Conservation (phyloP, 2,113 vertebrate species). For the Chionomys nivalis region DNA sequence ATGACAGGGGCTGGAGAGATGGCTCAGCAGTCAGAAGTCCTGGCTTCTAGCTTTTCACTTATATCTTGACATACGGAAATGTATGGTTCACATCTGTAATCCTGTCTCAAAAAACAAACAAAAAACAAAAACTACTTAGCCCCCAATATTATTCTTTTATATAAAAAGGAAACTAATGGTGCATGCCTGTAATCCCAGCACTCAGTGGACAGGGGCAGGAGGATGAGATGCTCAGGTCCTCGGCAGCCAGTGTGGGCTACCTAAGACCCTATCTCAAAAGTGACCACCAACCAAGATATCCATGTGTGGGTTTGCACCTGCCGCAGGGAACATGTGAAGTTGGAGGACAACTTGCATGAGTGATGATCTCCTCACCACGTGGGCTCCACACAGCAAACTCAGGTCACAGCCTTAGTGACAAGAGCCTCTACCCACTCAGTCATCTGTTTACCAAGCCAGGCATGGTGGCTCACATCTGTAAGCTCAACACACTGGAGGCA, state of each 20-base stretch:
- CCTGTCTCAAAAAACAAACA: no score
- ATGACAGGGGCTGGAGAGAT: rapidly evolving
- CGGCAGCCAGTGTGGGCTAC: background rate
- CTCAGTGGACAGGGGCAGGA: background rate
- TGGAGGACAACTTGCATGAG: background rate
- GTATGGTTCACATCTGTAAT: background rate
- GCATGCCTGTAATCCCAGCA: background rate
- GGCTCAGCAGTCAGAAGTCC: background rate
- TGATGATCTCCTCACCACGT: background rate
- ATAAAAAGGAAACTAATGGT: background rate
- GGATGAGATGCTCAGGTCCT: background rate
- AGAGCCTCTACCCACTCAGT: background rate
- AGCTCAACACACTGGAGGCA: background rate
- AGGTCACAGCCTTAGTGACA: background rate
- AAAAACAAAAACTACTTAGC: background rate
- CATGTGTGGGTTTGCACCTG: background rate
- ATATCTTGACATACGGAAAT: no score
- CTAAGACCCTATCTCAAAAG: background rate
- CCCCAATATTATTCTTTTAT: background rate
- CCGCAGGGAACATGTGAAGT: background rate
- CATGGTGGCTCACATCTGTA: background rate
- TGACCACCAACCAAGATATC: background rate
- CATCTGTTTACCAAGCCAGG: background rate
- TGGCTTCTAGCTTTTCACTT: background rate
- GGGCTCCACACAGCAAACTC: background rate